Percentiles rank a stretch among this genome's conserved stretches.
These are phyloP conservation scores for Mareca strepera DNA, from an alignment of 2,797 vertebrate genomes.

Conservation along the genomic window DNA sequence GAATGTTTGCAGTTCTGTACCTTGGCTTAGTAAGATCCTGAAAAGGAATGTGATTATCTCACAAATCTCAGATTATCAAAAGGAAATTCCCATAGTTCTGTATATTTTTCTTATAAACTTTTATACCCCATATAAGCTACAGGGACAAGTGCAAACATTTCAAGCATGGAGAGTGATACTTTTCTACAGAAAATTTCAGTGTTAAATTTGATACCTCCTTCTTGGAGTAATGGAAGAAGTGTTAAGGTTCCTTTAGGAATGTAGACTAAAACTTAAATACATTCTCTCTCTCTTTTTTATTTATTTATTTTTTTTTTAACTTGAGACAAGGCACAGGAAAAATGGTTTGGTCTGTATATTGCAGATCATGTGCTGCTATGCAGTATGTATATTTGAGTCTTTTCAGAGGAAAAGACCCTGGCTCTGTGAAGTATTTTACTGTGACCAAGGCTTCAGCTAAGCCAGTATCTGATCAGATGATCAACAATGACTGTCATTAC, in stretches of 20 bases:
- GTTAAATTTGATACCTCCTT: not conserved
- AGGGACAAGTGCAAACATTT: not conserved
- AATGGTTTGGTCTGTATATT: not conserved
- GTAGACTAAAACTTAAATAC: not conserved
- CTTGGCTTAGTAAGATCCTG: not conserved
- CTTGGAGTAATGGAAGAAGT: not conserved
- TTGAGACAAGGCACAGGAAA: not conserved
- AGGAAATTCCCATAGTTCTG: not conserved
- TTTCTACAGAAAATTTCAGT: not conserved
- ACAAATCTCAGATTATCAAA: not conserved
- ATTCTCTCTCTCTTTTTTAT: not conserved
- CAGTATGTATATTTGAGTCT: not conserved
- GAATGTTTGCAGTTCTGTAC: not conserved
- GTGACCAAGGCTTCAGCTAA: not conserved
- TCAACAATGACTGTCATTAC: not conserved
- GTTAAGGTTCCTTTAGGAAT: not conserved
- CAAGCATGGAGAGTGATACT: not conserved
- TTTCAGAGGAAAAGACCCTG: not conserved
- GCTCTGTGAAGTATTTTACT: not conserved
- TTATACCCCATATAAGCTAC: accelerated
- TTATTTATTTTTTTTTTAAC: not conserved
- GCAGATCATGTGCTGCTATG: not conserved
- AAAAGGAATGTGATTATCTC: not conserved
- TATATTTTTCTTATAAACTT: not conserved
- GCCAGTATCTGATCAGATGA: accelerated